Percentiles rank a stretch among this genome's conserved stretches.
Conservation (phyloP, 1,140 invertebrate species). For the Plutomurus gul region DNA sequence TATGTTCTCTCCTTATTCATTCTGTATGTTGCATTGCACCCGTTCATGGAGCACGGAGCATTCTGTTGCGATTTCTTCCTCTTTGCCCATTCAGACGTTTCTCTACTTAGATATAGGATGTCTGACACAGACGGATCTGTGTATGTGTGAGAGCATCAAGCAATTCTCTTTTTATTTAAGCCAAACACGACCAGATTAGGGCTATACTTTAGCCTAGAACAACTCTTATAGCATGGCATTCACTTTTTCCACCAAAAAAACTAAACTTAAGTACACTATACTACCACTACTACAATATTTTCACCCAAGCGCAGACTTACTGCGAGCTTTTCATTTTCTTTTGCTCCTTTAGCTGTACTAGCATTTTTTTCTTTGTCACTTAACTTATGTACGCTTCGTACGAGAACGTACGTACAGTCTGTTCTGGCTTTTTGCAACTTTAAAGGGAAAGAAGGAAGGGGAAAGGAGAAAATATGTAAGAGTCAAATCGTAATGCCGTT, state of each 20-base stretch:
- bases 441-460: too few species aligned
- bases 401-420: too few species aligned
- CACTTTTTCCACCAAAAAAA: not conserved
- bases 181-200: not conserved
- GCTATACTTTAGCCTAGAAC: too few species aligned
- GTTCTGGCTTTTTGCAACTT: too few species aligned
- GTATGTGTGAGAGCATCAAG: constrained; percentile 12
- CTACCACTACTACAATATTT: not conserved
- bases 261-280: not conserved
- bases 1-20: not conserved
- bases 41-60: not conserved
- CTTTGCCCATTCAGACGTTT: not conserved
- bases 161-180: constrained; percentile 24
- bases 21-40: not conserved
- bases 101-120: not conserved
- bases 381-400: too few species aligned
- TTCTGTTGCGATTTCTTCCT: not conserved
- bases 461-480: too few species aligned
- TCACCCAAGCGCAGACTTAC: not conserved
- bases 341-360: not conserved
- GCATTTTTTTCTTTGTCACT: not conserved
- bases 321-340: not conserved
- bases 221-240: too few species aligned
- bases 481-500: too few species aligned
- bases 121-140: not conserved